Base-by-base conservation (phyloP, 2,888 invertebrate species). In the Phalangium opilio region DNA sequence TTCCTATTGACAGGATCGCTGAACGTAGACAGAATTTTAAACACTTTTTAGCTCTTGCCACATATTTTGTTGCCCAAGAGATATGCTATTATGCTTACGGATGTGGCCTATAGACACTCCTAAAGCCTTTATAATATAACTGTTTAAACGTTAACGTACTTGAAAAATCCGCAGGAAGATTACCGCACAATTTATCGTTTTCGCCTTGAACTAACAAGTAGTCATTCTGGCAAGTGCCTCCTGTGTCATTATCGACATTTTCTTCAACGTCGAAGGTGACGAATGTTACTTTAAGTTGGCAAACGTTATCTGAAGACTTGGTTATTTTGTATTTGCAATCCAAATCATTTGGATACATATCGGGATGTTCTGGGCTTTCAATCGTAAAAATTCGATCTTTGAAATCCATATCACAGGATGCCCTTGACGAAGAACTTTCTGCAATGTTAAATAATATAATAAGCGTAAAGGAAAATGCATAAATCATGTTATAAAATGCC, bases 261-360 rank as follows among this genome's bases (percentile, higher is more conserved):
- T 8, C 27, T 42, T 59, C 56, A n/a, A 59, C 38, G 18, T 58
- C 55, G 18, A 59, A 59, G 12, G 54, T 49, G 41, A 53, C 49
- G 41, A 57, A 59, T 33, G 53, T 59, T 4, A 59, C 44, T 44
- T 59, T 56, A 8, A 59, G 41, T 35, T 53, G 51, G 34, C 59
- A 59, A 11, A 59, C 51, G 14, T 52, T 47, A 15, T 45, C 45
- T n/a, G 50, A 47, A 12, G 47, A 35, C 10, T 55, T 48, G 8
- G 49, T 42, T n/a, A 59, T 51, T 20, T 53, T 45, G 48, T 58
- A 59, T 12, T 52, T 50, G 46, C 59, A 59, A 45, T 57, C 55
- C 15, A 51, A 35, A 32, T 51, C 46, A 15, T 51, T 35, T 4
- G 53, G 51, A 43, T 59, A 59, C 34, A 47, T 48, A 8, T 38